These are phyloP conservation scores for Bos javanicus DNA, from an alignment of 2,113 vertebrate genomes.

Conservation along the genomic window DNA sequence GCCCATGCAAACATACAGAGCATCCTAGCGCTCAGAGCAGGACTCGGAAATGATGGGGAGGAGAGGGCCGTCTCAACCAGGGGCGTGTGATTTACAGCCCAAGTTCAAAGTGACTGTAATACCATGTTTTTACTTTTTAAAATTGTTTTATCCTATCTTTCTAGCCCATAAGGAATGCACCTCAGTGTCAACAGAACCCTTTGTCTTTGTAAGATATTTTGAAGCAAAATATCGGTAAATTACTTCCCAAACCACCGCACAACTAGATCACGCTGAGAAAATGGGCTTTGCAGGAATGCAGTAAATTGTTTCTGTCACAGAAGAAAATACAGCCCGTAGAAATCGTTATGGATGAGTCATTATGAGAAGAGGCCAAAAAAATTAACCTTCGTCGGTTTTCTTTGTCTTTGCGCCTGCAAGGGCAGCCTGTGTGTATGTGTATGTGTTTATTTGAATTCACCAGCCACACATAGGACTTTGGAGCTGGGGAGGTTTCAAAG, in stretches of 20 bases:
- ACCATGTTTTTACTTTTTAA: conserved; percentile 76
- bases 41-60: not conserved
- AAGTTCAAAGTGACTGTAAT: conserved; percentile 76
- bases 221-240: conserved; percentile 85
- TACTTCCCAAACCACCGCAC: conserved; percentile 83
- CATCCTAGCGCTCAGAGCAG: not conserved
- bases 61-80: conserved; percentile 27
- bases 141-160: conserved; percentile 78
- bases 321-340: conserved; percentile 84
- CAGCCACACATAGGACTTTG: not conserved
- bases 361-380: conserved; percentile 79
- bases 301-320: conserved; percentile 88
- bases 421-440: fast-evolving
- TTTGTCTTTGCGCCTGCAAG: conserved; percentile 43
- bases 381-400: conserved; percentile 78
- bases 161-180: conserved; percentile 73
- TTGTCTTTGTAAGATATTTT: conserved; percentile 87
- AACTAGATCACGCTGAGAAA: conserved; percentile 87
- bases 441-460: conserved; percentile 44
- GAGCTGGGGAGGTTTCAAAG: not conserved
- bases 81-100: conserved; percentile 59
- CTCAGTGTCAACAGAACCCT: conserved; percentile 81
- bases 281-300: conserved; percentile 84
- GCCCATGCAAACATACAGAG: not conserved
- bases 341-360: conserved; percentile 85